Evolutionary conservation across 2,888 invertebrate genomes (phyloP), one percentile per base, ranked within the genome.

Genomic region (Leptopilina syphax): DNA sequence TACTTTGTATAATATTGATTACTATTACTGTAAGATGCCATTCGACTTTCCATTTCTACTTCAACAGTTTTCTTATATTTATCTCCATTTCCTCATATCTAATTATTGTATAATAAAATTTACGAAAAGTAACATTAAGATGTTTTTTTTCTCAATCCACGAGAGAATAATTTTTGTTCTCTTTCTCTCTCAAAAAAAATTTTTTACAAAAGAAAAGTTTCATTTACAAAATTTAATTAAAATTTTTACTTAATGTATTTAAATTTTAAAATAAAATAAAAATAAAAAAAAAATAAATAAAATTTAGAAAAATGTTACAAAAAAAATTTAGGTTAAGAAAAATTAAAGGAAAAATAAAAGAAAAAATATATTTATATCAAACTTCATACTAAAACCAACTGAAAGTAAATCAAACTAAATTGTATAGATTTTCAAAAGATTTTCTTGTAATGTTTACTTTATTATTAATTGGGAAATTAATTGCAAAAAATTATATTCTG

Each of bases 41-140:
- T 88, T 87, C 86, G 87, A 90, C 86, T 90, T 90, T 91, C 89
- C 91, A 91, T 91, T 91, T 91, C 89, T 91, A 91, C 91, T 90
- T 91, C 90, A 84, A 90, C 88, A 89, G 44, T 91, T 91, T 34
- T 91, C 90, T 83, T 91, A 91, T 91, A 91, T 91, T 91, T 91
- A 91, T 91, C 91, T 91, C 90, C 91, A 91, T 89, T 89, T 90
- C 90, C 90, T 91, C 91, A 91, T 91, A 91, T 91, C 89, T 87
- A 89, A 87, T 83, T 89, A 90, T 91, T 92, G 88, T 90, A 34
- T 34, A 91, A 91, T 91, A 91, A 91, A 91, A 89, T 87, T 88
- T 87, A 85, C 87, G 83, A 89, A 89, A 89, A 83, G 44, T 82
- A 83, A 89, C 81, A 80, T 70, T 13, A 8, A 50, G n/a, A 54